Percentiles rank a stretch among this genome's conserved stretches.
These are phyloP conservation scores for Dryoscopus gambensis DNA, from an alignment of 2,113 vertebrate genomes.

Conservation along the genomic window DNA sequence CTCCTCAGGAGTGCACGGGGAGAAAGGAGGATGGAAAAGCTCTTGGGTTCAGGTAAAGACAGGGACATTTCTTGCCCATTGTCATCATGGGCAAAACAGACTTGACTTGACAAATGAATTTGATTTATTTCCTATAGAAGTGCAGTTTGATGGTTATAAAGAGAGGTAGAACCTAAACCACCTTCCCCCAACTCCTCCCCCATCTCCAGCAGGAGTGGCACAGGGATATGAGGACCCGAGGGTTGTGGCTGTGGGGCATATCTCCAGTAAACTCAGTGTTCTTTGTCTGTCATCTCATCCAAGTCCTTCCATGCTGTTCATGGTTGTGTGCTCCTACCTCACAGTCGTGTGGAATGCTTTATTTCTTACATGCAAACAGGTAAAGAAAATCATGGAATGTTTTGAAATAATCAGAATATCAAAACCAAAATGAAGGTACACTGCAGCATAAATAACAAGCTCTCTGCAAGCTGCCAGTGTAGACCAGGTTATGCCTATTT, in stretches of 20 bases:
- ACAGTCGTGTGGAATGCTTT: neutral
- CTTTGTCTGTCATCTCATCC: neutral
- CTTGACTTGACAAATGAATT: neutral
- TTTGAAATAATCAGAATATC: neutral
- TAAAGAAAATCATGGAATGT: neutral
- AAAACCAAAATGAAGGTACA: neutral
- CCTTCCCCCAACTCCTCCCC: accelerated
- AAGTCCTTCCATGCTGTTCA: neutral
- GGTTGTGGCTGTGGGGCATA: neutral
- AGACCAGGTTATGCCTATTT: neutral
- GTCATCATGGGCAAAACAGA: neutral
- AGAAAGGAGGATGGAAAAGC: neutral
- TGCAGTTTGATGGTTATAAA: neutral
- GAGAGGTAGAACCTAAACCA: neutral
- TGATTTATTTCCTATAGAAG: neutral
- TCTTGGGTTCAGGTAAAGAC: neutral
- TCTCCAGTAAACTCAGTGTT: neutral
- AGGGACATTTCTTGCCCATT: neutral
- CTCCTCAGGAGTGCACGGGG: neutral
- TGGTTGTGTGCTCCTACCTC: neutral
- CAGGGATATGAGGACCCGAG: neutral
- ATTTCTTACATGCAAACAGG: neutral
- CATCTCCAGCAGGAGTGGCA: neutral
- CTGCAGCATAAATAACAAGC: neutral
- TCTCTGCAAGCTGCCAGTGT: neutral